Conservation (phyloP, 2,888 invertebrate species). For the Dione vanillae region DNA sequence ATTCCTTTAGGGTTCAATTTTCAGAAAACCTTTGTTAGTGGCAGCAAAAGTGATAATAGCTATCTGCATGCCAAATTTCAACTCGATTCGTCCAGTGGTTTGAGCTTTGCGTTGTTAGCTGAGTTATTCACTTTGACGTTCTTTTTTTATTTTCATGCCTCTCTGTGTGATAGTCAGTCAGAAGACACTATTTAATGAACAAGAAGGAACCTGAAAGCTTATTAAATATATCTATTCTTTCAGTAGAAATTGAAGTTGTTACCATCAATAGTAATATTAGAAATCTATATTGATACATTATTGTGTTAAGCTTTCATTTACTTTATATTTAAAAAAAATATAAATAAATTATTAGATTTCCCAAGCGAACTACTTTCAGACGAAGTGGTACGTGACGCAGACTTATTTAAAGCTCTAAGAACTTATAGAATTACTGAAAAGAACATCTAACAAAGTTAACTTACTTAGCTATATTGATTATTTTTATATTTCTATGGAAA, state of each 20-base stretch:
- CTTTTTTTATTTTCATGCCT: neutral
- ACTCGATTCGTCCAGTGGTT: constrained; percentile 21
- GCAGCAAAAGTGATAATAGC: constrained; percentile 13
- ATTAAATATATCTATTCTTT: no score
- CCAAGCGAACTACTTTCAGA: neutral
- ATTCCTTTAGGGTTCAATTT: neutral
- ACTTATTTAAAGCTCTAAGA: constrained; percentile 7
- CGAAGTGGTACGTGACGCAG: neutral
- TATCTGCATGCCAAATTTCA: constrained; percentile 16
- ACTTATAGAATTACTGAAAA: constrained; percentile 25
- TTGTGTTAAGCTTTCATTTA: no score
- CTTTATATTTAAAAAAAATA: neutral
- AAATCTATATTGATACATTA: no score
- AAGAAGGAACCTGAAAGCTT: no score
- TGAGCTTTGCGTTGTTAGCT: constrained; percentile 20
- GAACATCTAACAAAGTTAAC: constrained; percentile 1
- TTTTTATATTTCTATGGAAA: constrained; percentile 15
- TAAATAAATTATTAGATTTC: constrained; percentile 9
- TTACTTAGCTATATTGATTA: constrained; percentile 2
- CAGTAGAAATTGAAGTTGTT: no score
- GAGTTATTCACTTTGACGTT: constrained; percentile 10
- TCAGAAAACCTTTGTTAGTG: constrained; percentile 2
- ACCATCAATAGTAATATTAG: no score
- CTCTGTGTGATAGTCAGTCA: neutral
- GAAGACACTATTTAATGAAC: no score